Evolutionary conservation across 64 coral and sea anemone genomes (phyloP).

Genomic region (Porites australiensis): DNA sequence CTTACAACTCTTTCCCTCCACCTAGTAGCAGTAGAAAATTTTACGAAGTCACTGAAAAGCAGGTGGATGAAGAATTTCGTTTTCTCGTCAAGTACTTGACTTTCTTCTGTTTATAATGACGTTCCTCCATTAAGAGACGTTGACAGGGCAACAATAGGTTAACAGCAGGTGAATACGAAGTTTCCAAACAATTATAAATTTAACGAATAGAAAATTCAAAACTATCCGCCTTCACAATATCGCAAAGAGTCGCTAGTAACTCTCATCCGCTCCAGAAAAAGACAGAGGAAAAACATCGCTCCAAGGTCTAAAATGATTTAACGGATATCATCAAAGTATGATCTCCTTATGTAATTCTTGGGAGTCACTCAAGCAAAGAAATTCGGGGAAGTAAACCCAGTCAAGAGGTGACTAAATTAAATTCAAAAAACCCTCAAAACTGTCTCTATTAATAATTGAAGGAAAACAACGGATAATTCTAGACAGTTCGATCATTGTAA

Average conservation of each 20-base stretch:
- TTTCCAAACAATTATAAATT: slow-evolving; percentile 24
- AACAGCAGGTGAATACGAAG: slow-evolving; percentile 16
- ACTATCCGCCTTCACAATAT: neutral
- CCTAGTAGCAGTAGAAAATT: too few relatives aligned
- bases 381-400: neutral
- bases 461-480: neutral
- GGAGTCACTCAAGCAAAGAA: too few relatives aligned
- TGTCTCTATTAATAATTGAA: slow-evolving; percentile 30
- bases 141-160: slow-evolving; percentile 26
- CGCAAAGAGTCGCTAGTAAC: neutral
- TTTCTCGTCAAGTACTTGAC: neutral
- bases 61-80: neutral
- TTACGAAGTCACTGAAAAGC: too few relatives aligned
- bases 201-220: neutral
- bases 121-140: neutral
- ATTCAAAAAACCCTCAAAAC: neutral
- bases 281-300: neutral
- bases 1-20: too few relatives aligned
- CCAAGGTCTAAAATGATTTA: neutral
- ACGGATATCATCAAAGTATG: neutral
- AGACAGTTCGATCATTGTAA: neutral
- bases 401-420: neutral
- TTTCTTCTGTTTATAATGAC: neutral
- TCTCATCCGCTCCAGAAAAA: neutral
- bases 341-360: neutral